Base-by-base conservation (phyloP, 2,113 vertebrate species). In the Heterotilapia buettikoferi region DNA sequence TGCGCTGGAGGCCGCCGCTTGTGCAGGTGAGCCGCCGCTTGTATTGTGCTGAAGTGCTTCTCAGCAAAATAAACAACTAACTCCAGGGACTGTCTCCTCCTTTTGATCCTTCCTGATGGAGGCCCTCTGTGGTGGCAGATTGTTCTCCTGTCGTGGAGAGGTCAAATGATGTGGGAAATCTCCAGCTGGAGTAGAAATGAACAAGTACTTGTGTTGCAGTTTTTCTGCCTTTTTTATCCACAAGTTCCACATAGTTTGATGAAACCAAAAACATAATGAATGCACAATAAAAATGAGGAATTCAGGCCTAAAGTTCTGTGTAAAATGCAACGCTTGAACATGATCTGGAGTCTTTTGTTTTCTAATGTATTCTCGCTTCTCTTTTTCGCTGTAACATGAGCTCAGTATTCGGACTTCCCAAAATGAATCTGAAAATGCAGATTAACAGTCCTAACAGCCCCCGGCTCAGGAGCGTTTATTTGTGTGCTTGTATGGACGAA, bases 1-100 rank as follows among this genome's bases (percentile, higher is more conserved):
- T 99, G 82, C 97, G 99, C 56, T 99, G 98, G 99, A 98, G 97
- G 79, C 98, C 90, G 6, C 87, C 88, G 1, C 91, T 84, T 3
- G 83, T 92, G 7, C 88, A 94, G 91, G 94, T 95, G 26, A 83
- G 68, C 21, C 2, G 7, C 43, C 1, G 4, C 14, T 47, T 52
- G 18, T 6, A 47, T 45, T 47, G 9, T 19, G 24, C 43, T 47
- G 43, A 76, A 76, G 43, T 45, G 14, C 14, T 47, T 47, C 43
- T 76, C 16, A n/a, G 16, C 31, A 9, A 61, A 61, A 61, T 31
- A 31, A 31, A 31, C 9, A 2, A 63, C 29, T 33, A 6, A 19
- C 24, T 33, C 71, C 16, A 14, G 8, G 13, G 14, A 26, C 38
- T 16, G 38, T 24, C 31, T 36, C 2, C 9, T 76, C 16, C 24